These are phyloP conservation scores for Mus spicilegus DNA, from an alignment of 2,113 vertebrate genomes.

Conservation along the genomic window DNA sequence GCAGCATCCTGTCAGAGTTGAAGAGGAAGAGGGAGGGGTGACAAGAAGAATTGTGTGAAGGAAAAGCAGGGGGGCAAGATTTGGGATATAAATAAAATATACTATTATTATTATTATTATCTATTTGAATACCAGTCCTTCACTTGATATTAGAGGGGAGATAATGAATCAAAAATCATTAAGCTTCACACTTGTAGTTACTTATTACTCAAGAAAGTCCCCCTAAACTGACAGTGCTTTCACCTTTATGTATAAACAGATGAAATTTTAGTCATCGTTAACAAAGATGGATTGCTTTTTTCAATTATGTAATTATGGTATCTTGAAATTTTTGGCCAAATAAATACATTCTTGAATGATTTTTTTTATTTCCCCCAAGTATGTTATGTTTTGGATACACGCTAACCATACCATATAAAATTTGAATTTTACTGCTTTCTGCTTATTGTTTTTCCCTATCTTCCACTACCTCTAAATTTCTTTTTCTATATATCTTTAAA, in stretches of 20 bases:
- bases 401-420: neutral
- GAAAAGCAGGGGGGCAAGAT: too few species aligned
- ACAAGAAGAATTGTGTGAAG: too few species aligned
- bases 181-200: neutral
- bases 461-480: neutral
- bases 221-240: neutral
- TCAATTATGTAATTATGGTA: neutral
- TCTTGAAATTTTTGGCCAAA: neutral
- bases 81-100: too few species aligned
- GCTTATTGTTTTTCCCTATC: neutral
- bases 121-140: too few species aligned
- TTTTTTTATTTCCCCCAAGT: neutral
- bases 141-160: neutral
- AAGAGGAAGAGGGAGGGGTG: too few species aligned
- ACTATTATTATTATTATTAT: too few species aligned
- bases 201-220: neutral
- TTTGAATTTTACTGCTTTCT: conserved; percentile 16
- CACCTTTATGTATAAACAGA: neutral
- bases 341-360: neutral
- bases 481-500: neutral
- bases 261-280: neutral
- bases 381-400: neutral
- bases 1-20: too few species aligned
- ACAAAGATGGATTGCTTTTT: neutral
- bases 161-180: neutral